phyloP scores from a whole-genome alignment of 2,797 vertebrate species.

The Hoplostethus mediterraneus region DNA sequence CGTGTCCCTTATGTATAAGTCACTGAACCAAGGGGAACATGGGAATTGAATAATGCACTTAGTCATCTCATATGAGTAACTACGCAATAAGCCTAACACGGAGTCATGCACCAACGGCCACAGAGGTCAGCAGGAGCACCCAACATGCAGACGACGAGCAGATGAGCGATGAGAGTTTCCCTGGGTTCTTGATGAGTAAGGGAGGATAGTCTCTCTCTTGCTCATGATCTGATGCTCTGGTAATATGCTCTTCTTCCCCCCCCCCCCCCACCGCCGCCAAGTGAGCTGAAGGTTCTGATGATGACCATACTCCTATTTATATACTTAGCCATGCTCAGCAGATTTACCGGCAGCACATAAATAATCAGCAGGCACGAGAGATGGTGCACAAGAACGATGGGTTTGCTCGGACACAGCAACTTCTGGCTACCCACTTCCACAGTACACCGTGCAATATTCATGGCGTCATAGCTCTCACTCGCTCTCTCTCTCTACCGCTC shows the following conservation, averaged over 20 bases:
- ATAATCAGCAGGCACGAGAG: constrained; percentile 72
- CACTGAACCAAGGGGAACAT: constrained; percentile 53
- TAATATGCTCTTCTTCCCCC: constrained; percentile 59
- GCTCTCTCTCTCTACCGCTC: constrained; percentile 10
- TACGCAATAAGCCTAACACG: constrained; percentile 40
- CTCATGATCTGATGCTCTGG: constrained; percentile 69
- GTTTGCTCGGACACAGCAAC: constrained; percentile 62
- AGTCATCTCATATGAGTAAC: constrained; percentile 56
- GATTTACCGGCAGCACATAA: constrained; percentile 74
- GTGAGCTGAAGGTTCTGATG: constrained; percentile 64
- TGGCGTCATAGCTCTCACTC: constrained; percentile 17
- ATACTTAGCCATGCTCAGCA: constrained; percentile 75
- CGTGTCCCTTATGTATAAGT: constrained; percentile 36
- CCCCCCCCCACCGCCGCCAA: background rate
- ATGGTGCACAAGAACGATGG: constrained; percentile 34
- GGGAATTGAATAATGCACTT: constrained; percentile 46
- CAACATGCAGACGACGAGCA: constrained; percentile 29
- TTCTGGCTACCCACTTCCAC: constrained; percentile 41
- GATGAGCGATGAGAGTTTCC: constrained; percentile 52
- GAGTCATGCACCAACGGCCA: constrained; percentile 28
- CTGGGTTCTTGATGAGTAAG: constrained; percentile 71
- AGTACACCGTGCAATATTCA: background rate
- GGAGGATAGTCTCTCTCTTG: constrained; percentile 51
- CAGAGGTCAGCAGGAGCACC: constrained; percentile 47
- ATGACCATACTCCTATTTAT: constrained; percentile 79